These are phyloP conservation scores for Drosophila cyrtoloma DNA, from an alignment of 2,888 invertebrate species.

Conservation along the genomic window DNA sequence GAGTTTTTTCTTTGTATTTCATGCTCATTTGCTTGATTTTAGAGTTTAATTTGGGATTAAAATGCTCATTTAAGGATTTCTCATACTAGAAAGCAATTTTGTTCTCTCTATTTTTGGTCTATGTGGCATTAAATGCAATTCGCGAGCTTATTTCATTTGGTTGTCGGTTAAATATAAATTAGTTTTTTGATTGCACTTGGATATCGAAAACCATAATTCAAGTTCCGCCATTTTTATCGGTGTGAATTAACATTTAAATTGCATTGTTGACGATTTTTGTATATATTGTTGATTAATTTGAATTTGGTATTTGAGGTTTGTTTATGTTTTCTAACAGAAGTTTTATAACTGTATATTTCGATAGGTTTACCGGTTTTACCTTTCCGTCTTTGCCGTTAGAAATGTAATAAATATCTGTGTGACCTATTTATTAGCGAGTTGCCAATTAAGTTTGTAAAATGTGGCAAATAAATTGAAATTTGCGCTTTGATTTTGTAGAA, in stretches of 20 bases:
- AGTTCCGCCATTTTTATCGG: neutral
- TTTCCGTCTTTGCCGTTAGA: neutral
- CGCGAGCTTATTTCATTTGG: neutral
- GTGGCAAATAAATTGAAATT: constrained; percentile 45
- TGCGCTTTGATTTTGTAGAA: constrained; percentile 47
- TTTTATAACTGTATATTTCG: neutral
- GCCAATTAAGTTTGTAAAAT: constrained; percentile 39
- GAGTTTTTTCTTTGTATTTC: neutral
- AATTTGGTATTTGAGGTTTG: constrained; percentile 44
- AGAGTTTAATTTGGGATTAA: neutral
- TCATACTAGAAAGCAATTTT: neutral
- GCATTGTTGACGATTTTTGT: constrained; percentile 30
- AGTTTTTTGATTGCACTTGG: neutral
- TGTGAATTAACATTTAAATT: constrained; percentile 24
- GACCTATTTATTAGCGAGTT: constrained; percentile 14
- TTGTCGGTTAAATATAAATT: neutral
- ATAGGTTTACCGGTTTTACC: neutral
- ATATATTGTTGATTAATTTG: constrained; percentile 16
- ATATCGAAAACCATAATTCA: neutral
- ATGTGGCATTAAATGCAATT: neutral
- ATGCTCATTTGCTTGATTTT: neutral
- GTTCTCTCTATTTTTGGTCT: neutral
- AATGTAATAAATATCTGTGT: constrained; percentile 10
- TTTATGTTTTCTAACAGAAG: neutral
- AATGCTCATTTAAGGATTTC: neutral